Evolutionary conservation across 2,888 invertebrate species (phyloP).

Genomic region (Eudasyphora cyanicolor): DNA sequence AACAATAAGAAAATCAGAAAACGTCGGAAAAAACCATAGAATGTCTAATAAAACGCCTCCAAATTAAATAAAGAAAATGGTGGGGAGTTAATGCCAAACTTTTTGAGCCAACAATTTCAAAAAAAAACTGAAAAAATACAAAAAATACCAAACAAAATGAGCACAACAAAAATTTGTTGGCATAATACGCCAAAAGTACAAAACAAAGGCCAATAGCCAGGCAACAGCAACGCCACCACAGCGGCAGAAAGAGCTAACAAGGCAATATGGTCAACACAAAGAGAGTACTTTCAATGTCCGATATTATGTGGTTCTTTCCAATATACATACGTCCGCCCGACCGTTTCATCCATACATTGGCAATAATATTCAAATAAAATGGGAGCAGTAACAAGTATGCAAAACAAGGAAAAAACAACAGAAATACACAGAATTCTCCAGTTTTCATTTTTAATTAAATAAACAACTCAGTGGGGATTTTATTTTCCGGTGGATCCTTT

Average conservation of each 20-base stretch:
- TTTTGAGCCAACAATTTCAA: neutral
- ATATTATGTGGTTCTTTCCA: neutral
- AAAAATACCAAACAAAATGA: neutral
- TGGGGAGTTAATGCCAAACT: neutral
- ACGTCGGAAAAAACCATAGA: neutral
- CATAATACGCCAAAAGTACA: neutral
- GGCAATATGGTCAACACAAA: conserved; percentile 2
- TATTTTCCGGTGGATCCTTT: too few species aligned
- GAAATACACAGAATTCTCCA: conserved; percentile 49
- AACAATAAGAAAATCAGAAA: conserved; percentile 30
- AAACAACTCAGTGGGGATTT: conserved; percentile 65
- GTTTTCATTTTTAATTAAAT: conserved; percentile 69
- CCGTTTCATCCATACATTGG: too few species aligned
- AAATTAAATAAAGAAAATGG: neutral
- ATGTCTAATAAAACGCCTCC: neutral
- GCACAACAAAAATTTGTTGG: conserved; percentile 14
- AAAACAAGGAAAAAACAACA: neutral
- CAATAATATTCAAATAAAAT: conserved; percentile 23
- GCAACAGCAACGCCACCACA: neutral
- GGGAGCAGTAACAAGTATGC: neutral
- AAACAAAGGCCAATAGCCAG: neutral
- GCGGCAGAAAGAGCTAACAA: neutral
- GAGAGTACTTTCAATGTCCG: neutral
- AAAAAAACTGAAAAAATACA: neutral
- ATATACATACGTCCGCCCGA: too few species aligned